These are phyloP conservation scores for Cyclophora punctaria DNA, from an alignment of 2,888 invertebrate genomes.

Conservation along the genomic window DNA sequence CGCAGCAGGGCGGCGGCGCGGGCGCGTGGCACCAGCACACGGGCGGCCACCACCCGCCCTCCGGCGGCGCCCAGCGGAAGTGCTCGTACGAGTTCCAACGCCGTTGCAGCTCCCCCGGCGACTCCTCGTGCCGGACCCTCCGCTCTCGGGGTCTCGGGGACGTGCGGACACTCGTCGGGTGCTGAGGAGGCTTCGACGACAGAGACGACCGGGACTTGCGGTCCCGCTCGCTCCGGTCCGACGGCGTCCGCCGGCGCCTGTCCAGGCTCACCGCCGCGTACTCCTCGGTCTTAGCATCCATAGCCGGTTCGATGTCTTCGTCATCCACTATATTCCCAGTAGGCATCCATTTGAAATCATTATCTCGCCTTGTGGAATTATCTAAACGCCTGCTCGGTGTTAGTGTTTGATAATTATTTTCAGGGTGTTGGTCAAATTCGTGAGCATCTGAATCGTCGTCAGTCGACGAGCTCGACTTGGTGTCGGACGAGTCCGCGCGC, in stretches of 20 bases:
- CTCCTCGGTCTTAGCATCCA: conserved; percentile 47
- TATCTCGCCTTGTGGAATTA: conserved; percentile 78
- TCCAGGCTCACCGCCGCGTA: conserved; percentile 71
- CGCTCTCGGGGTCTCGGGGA: conserved; percentile 50
- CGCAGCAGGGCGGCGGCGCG: conserved; percentile 61
- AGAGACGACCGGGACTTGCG: conserved; percentile 78
- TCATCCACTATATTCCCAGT: conserved; percentile 51
- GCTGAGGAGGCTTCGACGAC: conserved; percentile 68
- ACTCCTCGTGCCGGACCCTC: conserved; percentile 50
- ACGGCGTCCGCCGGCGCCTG: conserved; percentile 66
- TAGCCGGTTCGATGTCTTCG: conserved; percentile 37
- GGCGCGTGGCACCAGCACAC: conserved; percentile 69
- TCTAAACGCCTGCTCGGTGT: conserved; percentile 63
- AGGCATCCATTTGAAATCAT: conserved; percentile 81
- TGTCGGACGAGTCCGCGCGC: conserved; percentile 56
- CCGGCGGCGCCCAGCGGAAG: conserved; percentile 75
- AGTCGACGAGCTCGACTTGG: conserved; percentile 51
- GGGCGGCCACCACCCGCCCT: conserved; percentile 66
- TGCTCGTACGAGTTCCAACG: conserved; percentile 75
- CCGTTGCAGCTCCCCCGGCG: conserved; percentile 60
- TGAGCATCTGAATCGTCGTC: conserved; percentile 56
- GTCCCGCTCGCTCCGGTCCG: conserved; percentile 77
- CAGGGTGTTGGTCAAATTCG: conserved; percentile 72
- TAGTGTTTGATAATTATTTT: conserved; percentile 75
- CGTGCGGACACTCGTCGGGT: conserved; percentile 55